Base-by-base conservation (phyloP, 2,113 vertebrate genomes). In the Holacanthus passer region DNA sequence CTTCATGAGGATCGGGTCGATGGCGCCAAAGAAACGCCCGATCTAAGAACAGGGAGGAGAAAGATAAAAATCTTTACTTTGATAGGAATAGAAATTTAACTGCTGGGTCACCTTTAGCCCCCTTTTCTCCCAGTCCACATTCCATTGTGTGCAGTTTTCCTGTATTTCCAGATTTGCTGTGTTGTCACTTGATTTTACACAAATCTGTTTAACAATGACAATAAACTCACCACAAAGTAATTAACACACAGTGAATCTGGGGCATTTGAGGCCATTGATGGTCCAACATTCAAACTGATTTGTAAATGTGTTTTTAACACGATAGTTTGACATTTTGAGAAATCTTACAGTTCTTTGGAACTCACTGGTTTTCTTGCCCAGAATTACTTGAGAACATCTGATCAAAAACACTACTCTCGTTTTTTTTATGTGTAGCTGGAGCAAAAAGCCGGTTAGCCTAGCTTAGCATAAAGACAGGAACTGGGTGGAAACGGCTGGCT, bases 1-100 rank as follows among this genome's bases (percentile, higher is more conserved):
- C 84, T 90, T 81, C 98, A 99, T 99, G 77, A 99, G 91, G 69
- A 94, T 95, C 20, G 98, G 96, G 70, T 99, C 98, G 52, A 99
- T 96, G 77, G 96, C 94, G 29, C 98, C 98, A 73, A 98, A 99
- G 89, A 99, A 99, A 73, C 93, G 91, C 3, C 95, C 95, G 0
- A 95, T 94, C 95, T 96, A 8, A 48, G 31, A n/a, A 50, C n/a
- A 48, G 39, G 20, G 20, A 31, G 29, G 29, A 17, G 32, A n/a
- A 35, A 58, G 56, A 2, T 12, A 56, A 48, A 58, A 13, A 17
- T 17, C 3, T 5, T 12, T 74, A 66, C 5, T 29, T 66, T 71
- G 32, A 24, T 20, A 17, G 24, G 32, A 43, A n/a, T n/a, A n/a
- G n/a, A n/a, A n/a, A n/a, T n/a, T n/a, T n/a, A n/a, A n/a, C 13